phyloP scores from a whole-genome alignment of 30 jellyfish, hydroid and myxozoan genomes.

The Turritopsis dohrnii region DNA sequence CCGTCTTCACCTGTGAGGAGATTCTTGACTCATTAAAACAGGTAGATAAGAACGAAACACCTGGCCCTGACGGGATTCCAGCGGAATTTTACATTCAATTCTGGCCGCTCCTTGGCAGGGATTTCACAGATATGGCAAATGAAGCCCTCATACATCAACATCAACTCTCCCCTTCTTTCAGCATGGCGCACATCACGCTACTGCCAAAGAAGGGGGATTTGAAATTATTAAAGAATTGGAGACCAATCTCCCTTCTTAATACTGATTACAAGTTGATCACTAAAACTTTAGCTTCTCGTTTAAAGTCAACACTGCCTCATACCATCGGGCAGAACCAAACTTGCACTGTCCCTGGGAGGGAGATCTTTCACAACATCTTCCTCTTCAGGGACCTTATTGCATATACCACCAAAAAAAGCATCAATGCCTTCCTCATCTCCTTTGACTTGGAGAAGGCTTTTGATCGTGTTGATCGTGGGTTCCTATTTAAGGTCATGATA shows the following conservation, averaged over 20 bases:
- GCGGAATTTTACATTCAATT: neutral
- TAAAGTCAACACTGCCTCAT: no score
- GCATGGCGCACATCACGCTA: conserved; percentile 10
- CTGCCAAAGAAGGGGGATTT: conserved; percentile 21
- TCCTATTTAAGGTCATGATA: neutral
- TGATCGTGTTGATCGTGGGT: neutral
- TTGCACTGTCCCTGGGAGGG: conserved; percentile 49
- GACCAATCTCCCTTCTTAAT: conserved; percentile 29
- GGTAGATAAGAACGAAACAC: neutral
- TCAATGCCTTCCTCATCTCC: conserved; percentile 6
- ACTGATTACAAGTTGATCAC: no score
- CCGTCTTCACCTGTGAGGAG: no score
- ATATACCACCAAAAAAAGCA: conserved; percentile 4
- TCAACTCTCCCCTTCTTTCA: neutral
- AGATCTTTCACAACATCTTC: conserved; percentile 32
- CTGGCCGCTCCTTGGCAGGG: neutral
- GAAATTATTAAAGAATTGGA: conserved; percentile 3
- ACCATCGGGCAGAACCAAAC: no score
- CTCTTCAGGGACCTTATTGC: conserved; percentile 14
- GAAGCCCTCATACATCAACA: no score
- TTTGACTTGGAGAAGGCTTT: conserved; percentile 41
- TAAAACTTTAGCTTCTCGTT: no score
- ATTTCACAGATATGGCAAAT: no score
- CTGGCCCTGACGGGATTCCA: conserved; percentile 1
- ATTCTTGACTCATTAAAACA: neutral